Base-by-base conservation (phyloP, 2,797 vertebrate species). In the Enteromius argenteus region DNA sequence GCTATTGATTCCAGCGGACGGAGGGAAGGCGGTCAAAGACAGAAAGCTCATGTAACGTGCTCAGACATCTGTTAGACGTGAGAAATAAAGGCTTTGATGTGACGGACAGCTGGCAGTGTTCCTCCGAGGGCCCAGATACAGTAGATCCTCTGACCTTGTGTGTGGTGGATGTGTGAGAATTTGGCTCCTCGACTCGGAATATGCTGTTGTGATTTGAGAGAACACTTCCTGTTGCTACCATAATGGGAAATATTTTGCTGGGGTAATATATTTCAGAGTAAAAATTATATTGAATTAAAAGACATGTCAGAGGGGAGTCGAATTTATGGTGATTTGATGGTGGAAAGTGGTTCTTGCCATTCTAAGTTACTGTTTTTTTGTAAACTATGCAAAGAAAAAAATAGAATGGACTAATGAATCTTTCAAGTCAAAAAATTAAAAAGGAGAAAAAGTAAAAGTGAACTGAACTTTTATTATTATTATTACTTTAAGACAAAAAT, bases 1-100 rank as follows among this genome's bases (percentile, higher is more conserved):
- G 90, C 85, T 89, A 93, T 92, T 90, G 90, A 93, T 93, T 86
- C 82, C 51, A 8, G 74, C 64, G 46, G 66, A 81, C 15, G 11
- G 85, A 86, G 68, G 85, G 80, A 79, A 79, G 83, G 83, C 79
- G 87, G 83, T 84, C 85, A 53, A 51, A 79, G 23, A 69, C 14
- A 66, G 74, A 77, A 80, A 53, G 81, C 74, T 84, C 37, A 23
- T 85, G 74, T 80, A 81, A 74, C 30, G 39, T 80, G 21, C 72
- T 67, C 86, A 88, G 76, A 60, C 51, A 80, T 86, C 82, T 84
- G 84, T 87, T 79, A 27, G 39, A 68, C 14, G 35, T 79, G 51
- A 84, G 42, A 81, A 85, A 73, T 51, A 39, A 23, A 67, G 49
- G 74, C 49, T 79, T 76, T 62, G 42, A 76, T 10, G 44, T 83